Percentiles rank a stretch among this genome's conserved stretches.
phyloP scores from a whole-genome alignment of 2,888 invertebrate species.

The Phalangium opilio region DNA sequence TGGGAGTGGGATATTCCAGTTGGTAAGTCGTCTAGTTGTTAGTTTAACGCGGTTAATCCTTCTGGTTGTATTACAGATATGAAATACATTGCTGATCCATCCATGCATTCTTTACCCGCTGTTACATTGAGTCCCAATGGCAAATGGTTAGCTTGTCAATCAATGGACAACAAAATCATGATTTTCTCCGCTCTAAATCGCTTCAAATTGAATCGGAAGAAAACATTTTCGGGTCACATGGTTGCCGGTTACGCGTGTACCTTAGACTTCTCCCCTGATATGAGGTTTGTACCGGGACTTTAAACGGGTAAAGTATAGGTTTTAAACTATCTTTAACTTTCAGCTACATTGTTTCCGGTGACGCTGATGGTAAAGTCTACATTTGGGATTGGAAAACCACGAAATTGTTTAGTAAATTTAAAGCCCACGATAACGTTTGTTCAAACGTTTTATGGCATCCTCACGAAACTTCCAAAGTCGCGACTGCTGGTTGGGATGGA shows the following conservation, averaged over 20 bases:
- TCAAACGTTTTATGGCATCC: conserved; percentile 94
- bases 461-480: conserved; percentile 90
- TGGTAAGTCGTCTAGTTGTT: conserved; percentile 71
- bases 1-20: conserved; percentile 72
- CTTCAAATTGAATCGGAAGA: conserved; percentile 95
- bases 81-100: conserved; percentile 98
- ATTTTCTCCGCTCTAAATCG: conserved; percentile 95
- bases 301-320: too few relatives aligned
- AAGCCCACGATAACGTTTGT: conserved; percentile 96
- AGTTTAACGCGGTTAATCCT: conserved; percentile 46
- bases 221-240: conserved; percentile 96
- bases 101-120: conserved; percentile 98
- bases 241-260: conserved; percentile 97
- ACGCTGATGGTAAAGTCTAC: conserved; percentile 96
- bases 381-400: conserved; percentile 99
- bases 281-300: conserved; percentile 49
- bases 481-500: conserved; percentile 99
- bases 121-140: conserved; percentile 87
- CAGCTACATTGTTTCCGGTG: conserved; percentile 91
- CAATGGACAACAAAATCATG: conserved; percentile 96
- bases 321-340: conserved; percentile 31
- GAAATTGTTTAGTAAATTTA: conserved; percentile 94
- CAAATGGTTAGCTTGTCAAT: conserved; percentile 98
- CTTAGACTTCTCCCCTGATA: conserved; percentile 93
- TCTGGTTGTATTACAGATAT: conserved; percentile 46